phyloP scores from a whole-genome alignment of 2,797 vertebrate genomes.

The Takifugu rubripes region DNA sequence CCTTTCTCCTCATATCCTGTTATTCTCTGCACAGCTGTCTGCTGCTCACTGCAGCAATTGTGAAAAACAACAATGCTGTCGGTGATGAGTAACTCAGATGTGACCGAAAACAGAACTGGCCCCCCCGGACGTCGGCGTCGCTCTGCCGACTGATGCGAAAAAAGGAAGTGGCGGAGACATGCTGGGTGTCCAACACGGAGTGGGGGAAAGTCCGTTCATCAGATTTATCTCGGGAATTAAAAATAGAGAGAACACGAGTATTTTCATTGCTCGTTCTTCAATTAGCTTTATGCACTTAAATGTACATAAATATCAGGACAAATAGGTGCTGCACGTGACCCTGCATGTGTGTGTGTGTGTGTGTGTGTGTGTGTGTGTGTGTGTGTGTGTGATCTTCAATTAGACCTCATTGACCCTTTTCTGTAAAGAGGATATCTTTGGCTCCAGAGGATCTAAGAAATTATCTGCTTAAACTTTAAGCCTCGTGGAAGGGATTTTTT shows the following conservation, averaged over 20 bases:
- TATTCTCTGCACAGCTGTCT: conserved; percentile 32
- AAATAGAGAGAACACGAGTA: background rate
- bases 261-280: background rate
- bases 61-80: conserved; percentile 23
- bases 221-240: background rate
- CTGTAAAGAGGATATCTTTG: conserved; percentile 15
- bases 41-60: conserved; percentile 5
- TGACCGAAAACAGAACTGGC: conserved; percentile 29
- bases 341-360: conserved; percentile 3
- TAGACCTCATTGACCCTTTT: conserved; percentile 11
- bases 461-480: conserved; percentile 19
- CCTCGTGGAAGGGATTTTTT: conserved; percentile 6
- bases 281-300: too few species aligned
- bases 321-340: background rate
- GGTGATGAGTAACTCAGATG: conserved; percentile 54
- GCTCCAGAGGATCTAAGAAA: conserved; percentile 8
- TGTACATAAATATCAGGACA: too few species aligned
- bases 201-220: background rate
- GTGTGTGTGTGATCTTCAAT: conserved; percentile 12
- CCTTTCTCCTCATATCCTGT: conserved; percentile 26
- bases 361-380: background rate
- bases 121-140: conserved; percentile 21
- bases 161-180: conserved; percentile 7
- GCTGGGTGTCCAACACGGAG: conserved; percentile 6
- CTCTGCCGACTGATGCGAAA: conserved; percentile 23